Evolutionary conservation across 2,888 invertebrate genomes (phyloP), one percentile per base, ranked within the genome.

Genomic region (Brachynemurus nebulosus): DNA sequence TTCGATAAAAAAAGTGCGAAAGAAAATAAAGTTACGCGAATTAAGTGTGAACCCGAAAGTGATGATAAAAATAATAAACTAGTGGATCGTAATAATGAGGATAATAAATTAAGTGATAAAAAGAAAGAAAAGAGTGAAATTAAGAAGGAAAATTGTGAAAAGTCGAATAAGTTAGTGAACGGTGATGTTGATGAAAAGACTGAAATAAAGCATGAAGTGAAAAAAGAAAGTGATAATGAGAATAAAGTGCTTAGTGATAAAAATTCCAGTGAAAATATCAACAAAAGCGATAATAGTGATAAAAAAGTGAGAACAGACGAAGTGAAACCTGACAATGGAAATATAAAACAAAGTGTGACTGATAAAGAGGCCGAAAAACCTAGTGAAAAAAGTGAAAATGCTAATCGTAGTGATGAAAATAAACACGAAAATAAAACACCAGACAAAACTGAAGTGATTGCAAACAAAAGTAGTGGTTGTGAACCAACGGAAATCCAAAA

Each of bases 71-170:
- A 40, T 23, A 11, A 14, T 16, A 44, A 21, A 27, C 45, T 46
- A 12, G 50, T 45, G 12, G 47, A 45, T 8, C 23, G 12, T n/a
- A 34, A 11, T 18, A 19, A n/a, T 30, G 19, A 16, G 51, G 57
- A 36, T n/a, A n/a, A n/a, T n/a, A n/a, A 30, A 11, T 11, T 30
- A 12, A 30, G n/a, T 30, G 30, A 30, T 14, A 48, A 42, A 41
- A 49, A 17, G 53, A 51, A 20, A n/a, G n/a, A 41, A 42, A 46
- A 42, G 33, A 40, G 38, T 30, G 19, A 39, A 38, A 12, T 16
- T 7, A 18, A 18, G n/a, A 18, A 19, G 18, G 37, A 19, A n/a
- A 37, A 4, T 37, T 37, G 30, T 30, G 30, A 30, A 12, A 14
- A 18, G 16, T 14, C 9, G 33, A 33, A n/a, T n/a, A n/a, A 33